Evolutionary conservation across 2,113 vertebrate species (phyloP).

Genomic region (Lathamus discolor): DNA sequence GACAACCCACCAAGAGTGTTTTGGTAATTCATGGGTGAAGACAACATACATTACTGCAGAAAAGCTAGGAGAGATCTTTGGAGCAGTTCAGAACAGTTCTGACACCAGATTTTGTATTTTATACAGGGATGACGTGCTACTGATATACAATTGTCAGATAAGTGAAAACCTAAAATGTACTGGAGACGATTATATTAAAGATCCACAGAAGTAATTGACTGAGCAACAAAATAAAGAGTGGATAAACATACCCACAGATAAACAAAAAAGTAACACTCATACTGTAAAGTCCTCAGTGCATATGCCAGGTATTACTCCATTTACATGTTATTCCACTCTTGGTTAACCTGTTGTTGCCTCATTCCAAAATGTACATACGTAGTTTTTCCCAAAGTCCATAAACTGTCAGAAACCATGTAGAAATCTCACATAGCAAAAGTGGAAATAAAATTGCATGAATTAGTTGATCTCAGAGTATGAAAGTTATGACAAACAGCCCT

Average conservation of each 20-base stretch:
- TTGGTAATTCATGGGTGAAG: not conserved
- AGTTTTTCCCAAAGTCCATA: not conserved
- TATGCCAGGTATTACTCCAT: not conserved
- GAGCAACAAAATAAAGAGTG: not conserved
- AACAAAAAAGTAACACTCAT: not conserved
- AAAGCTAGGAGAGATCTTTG: not conserved
- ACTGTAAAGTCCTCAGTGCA: not conserved
- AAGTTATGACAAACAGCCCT: not conserved
- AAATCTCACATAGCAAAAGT: not conserved
- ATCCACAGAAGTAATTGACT: not conserved
- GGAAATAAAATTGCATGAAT: not conserved
- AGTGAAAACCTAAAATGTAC: not conserved
- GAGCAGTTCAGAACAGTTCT: not conserved
- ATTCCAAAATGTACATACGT: rapidly evolving
- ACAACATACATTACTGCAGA: not conserved
- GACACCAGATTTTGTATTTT: not conserved
- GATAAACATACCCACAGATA: not conserved
- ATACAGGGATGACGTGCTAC: not conserved
- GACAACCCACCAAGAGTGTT: not conserved
- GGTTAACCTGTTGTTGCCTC: not conserved
- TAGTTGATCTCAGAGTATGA: not conserved
- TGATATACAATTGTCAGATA: not conserved
- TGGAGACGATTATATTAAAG: not conserved
- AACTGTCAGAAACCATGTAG: not conserved
- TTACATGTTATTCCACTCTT: not conserved